These are phyloP conservation scores for Armadillidium nasatum DNA, from an alignment of 1,140 invertebrate species.

Conservation along the genomic window DNA sequence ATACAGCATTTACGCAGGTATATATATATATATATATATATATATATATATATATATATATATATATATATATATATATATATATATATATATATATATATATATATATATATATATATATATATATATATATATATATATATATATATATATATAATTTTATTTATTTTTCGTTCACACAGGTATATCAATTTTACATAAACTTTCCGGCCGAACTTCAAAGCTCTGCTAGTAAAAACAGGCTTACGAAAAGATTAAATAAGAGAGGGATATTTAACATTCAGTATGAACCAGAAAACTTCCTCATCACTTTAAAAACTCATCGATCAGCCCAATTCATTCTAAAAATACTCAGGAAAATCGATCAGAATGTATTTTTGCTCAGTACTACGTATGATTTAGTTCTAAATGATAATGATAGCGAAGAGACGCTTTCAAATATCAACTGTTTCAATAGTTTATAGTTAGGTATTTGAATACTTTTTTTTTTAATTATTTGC, in stretches of 20 bases:
- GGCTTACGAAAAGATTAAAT: constrained; percentile 32
- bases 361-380: constrained; percentile 32
- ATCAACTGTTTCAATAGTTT: too few relatives aligned
- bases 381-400: neutral
- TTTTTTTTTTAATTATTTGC: too few relatives aligned
- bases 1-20: too few relatives aligned
- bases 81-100: neutral
- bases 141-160: neutral
- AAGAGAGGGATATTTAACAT: constrained; percentile 31
- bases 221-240: constrained; percentile 26
- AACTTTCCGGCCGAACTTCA: constrained; percentile 27
- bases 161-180: constrained; percentile 25
- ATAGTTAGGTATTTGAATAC: too few relatives aligned
- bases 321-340: constrained; percentile 33
- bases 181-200: constrained; percentile 38
- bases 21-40: neutral
- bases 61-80: neutral
- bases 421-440: neutral
- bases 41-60: neutral
- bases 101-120: neutral
- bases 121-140: neutral
- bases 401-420: neutral
- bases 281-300: constrained; percentile 38
- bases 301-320: constrained; percentile 34
- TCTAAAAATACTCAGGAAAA: constrained; percentile 28